Evolutionary conservation across 2,888 invertebrate species (phyloP).

Genomic region (Tanypteryx hageni): DNA sequence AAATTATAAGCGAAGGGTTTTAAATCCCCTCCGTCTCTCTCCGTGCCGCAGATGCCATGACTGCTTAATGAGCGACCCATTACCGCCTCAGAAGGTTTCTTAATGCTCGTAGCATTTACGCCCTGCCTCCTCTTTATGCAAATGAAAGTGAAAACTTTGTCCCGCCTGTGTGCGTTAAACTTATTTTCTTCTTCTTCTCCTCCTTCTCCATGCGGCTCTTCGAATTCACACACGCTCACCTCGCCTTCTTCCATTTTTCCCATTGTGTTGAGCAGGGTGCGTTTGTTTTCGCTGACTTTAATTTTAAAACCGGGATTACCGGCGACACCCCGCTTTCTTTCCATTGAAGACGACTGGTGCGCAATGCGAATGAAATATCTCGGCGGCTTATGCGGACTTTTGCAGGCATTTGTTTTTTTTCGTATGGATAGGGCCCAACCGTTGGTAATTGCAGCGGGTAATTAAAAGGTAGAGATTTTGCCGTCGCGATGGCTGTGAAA

Average conservation of each 20-base stretch:
- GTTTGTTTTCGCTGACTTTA: neutral
- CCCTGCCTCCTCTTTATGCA: constrained; percentile 34
- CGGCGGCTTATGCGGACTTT: neutral
- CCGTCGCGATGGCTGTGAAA: too few relatives aligned
- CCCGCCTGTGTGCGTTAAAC: neutral
- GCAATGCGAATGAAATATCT: neutral
- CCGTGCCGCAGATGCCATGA: constrained; percentile 48
- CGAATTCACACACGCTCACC: neutral
- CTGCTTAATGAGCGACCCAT: constrained; percentile 60
- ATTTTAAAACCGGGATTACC: neutral
- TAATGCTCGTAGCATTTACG: constrained; percentile 38
- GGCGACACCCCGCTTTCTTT: neutral
- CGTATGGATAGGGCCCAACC: too few relatives aligned
- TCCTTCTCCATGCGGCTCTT: neutral
- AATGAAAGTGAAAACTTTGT: constrained; percentile 60
- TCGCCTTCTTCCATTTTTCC: neutral
- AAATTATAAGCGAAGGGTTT: constrained; percentile 35
- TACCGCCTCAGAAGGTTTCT: constrained; percentile 46
- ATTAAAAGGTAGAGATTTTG: too few relatives aligned
- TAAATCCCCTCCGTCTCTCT: constrained; percentile 12
- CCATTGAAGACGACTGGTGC: too few relatives aligned
- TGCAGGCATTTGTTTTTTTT: neutral
- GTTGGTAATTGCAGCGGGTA: too few relatives aligned
- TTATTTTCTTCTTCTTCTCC: neutral
- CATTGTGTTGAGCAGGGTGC: neutral